Conservation (phyloP, 1,140 invertebrate species). For the Notospermus geniculatus region DNA sequence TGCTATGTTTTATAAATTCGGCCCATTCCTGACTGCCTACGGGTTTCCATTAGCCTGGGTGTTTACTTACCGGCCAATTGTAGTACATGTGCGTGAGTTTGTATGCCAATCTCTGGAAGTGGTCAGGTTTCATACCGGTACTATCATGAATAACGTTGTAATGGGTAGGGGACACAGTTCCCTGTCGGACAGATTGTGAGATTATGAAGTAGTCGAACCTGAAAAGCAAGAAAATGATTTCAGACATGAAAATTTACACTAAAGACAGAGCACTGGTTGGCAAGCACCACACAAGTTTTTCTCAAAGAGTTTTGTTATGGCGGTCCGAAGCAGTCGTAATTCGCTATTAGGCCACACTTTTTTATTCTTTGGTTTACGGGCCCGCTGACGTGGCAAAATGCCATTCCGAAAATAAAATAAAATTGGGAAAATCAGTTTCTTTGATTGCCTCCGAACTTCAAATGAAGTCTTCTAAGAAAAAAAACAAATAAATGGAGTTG, state of each 20-base stretch:
- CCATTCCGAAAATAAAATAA: background rate
- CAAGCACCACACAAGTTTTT: background rate
- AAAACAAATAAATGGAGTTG: too few relatives aligned
- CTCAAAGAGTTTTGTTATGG: background rate
- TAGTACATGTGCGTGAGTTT: slow-evolving; percentile 81
- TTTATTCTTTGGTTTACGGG: too few relatives aligned
- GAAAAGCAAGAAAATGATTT: slow-evolving; percentile 11
- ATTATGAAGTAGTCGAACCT: slow-evolving; percentile 82
- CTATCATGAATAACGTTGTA: slow-evolving; percentile 74
- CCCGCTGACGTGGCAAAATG: too few relatives aligned
- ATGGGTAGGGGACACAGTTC: slow-evolving; percentile 75
- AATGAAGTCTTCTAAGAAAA: too few relatives aligned
- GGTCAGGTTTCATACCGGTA: slow-evolving; percentile 63
- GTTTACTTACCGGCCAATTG: slow-evolving; percentile 70
- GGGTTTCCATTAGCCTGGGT: too few relatives aligned
- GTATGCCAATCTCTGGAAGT: slow-evolving; percentile 75
- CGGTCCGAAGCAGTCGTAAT: background rate
- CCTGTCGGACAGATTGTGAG: slow-evolving; percentile 71
- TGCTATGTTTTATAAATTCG: too few relatives aligned
- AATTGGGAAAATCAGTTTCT: too few relatives aligned
- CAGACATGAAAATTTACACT: background rate
- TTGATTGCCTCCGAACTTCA: too few relatives aligned
- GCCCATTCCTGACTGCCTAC: too few relatives aligned
- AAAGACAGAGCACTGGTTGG: background rate
- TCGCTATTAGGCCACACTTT: too few relatives aligned